phyloP scores from a whole-genome alignment of 2,797 vertebrate genomes.

The Lithobates pipiens region DNA sequence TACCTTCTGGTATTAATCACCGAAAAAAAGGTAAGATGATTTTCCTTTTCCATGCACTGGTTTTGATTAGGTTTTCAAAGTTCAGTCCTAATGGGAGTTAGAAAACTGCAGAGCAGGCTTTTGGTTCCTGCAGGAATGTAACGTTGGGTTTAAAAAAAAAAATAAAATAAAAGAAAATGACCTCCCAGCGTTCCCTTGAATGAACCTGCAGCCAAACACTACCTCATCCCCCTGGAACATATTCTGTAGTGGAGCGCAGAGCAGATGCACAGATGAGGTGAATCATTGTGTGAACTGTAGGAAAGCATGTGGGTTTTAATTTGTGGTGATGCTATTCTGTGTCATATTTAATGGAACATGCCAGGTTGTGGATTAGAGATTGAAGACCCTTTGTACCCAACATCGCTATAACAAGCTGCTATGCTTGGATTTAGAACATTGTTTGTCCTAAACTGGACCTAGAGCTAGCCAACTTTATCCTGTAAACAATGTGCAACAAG shows the following conservation, averaged over 20 bases:
- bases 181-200: slow-evolving; percentile 31
- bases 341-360: slow-evolving; percentile 14
- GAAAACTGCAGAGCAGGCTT: slow-evolving; percentile 24
- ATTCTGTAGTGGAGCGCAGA: slow-evolving; percentile 15
- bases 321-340: slow-evolving; percentile 38
- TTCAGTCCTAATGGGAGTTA: slow-evolving; percentile 12
- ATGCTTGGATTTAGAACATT: not conserved
- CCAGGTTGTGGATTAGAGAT: not conserved
- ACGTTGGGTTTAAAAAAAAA: slow-evolving; percentile 1
- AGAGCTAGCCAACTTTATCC: too few species aligned
- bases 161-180: slow-evolving; percentile 7
- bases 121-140: slow-evolving; percentile 25
- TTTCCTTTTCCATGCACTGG: slow-evolving; percentile 33
- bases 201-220: slow-evolving; percentile 56
- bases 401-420: not conserved
- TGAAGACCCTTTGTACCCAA: not conserved
- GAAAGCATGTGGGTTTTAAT: slow-evolving; percentile 46
- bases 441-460: not conserved
- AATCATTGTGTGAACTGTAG: slow-evolving; percentile 49
- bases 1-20: slow-evolving; percentile 43
- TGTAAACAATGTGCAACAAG: too few species aligned
- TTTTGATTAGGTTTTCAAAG: slow-evolving; percentile 41
- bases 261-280: slow-evolving; percentile 45
- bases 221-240: slow-evolving; percentile 47
- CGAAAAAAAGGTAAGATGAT: slow-evolving; percentile 56